Conservation (phyloP, 2,113 vertebrate genomes). For the Spheniscus mendiculus region DNA sequence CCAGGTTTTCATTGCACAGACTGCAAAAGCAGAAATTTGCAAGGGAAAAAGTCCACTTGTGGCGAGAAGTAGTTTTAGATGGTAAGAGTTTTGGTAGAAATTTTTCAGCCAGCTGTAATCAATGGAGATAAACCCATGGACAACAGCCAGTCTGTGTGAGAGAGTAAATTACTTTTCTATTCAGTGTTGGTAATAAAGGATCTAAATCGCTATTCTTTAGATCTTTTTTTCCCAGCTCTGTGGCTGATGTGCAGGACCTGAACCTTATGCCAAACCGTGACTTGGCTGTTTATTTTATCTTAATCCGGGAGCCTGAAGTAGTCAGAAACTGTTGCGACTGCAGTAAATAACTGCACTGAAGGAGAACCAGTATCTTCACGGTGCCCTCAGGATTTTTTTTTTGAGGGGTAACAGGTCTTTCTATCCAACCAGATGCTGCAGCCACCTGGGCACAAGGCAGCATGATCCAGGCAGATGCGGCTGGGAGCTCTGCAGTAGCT, state of each 20-base stretch:
- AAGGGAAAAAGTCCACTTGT: neutral
- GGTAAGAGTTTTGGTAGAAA: neutral
- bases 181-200: neutral
- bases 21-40: neutral
- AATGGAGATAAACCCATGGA: neutral
- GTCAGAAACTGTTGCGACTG: neutral
- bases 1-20: neutral
- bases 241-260: neutral
- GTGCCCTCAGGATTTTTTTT: neutral
- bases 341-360: neutral
- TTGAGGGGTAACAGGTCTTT: neutral
- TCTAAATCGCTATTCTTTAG: neutral
- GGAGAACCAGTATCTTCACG: neutral
- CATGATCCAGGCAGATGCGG: fast-evolving
- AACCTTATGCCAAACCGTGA: neutral
- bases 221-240: neutral
- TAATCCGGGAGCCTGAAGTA: neutral
- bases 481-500: neutral
- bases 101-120: neutral
- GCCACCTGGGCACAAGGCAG: neutral
- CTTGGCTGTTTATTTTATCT: neutral
- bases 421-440: neutral
- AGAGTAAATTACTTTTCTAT: neutral
- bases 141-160: neutral
- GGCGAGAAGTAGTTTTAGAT: neutral